Evolutionary conservation across 2,113 vertebrate genomes (phyloP).

Genomic region (Prinia subflava): DNA sequence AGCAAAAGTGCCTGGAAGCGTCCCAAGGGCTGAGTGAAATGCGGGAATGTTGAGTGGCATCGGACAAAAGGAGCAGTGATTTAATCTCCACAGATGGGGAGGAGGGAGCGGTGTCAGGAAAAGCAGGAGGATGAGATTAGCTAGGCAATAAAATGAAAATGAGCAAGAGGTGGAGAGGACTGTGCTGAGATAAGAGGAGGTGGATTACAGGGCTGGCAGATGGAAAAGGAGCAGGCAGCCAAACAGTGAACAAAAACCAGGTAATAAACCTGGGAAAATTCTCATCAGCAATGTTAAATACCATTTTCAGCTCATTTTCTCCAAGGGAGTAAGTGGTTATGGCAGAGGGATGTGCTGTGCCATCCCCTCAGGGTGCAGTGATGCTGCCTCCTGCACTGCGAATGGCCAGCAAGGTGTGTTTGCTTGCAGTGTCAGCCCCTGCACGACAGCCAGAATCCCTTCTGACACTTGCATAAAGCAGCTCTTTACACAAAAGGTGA

Average conservation of each 20-base stretch:
- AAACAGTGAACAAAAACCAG: background rate
- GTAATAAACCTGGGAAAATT: slow-evolving; percentile 27
- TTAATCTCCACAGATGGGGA: slow-evolving; percentile 56
- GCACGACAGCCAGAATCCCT: background rate
- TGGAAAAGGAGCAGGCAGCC: slow-evolving; percentile 5
- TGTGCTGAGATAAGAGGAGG: slow-evolving; percentile 47
- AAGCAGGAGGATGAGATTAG: slow-evolving; percentile 64
- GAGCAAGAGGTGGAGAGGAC: slow-evolving; percentile 48
- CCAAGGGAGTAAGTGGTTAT: background rate
- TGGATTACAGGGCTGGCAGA: slow-evolving; percentile 45
- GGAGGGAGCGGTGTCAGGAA: slow-evolving; percentile 23
- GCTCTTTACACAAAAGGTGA: background rate
- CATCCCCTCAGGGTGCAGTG: background rate
- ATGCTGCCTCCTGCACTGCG: background rate
- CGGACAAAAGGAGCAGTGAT: slow-evolving; percentile 45
- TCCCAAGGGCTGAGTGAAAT: slow-evolving; percentile 43
- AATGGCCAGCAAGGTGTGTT: background rate
- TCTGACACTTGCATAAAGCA: background rate
- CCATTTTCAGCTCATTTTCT: background rate
- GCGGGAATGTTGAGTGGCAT: slow-evolving; percentile 53
- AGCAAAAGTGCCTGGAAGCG: slow-evolving; percentile 49
- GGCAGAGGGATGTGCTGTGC: background rate
- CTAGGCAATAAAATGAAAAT: slow-evolving; percentile 55
- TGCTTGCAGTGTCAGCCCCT: background rate
- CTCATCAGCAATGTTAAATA: background rate